Base-by-base conservation (phyloP, 2,113 vertebrate genomes). In the Panthera leo region DNA sequence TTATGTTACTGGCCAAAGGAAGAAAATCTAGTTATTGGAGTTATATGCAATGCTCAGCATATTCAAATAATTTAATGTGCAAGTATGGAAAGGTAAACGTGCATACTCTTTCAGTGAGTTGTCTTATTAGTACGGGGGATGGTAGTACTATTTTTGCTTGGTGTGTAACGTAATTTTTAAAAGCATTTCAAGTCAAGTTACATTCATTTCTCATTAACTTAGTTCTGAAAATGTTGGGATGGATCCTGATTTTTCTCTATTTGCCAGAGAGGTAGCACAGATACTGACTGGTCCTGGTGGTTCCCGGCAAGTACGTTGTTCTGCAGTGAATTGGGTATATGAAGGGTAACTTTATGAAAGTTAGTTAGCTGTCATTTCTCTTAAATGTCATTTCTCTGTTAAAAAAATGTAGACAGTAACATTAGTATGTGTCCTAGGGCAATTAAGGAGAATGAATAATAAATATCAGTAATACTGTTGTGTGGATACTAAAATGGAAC, bases 51-150 rank as follows among this genome's bases (percentile, higher is more conserved):
- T 34, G 12, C 68, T 87, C 8, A 94, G 27, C 18, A 18, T 58
- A 86, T 93, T 91, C 78, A 95, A 86, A 95, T 68, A 89, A 93
- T 73, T 92, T 94, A 63, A 79, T 21, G 31, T 76, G 7, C 75
- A 95, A 79, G 3, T 84, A 11, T 85, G 85, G 23, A 93, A 95
- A 92, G n/a, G 34, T 55, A 21, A 67, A 93, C 76, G 12, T 13
- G 15, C 18, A 70, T 9, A 79, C 19, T 70, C 25, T 88, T 91
- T 23, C 21, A 42, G 68, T 95, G 29, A 76, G 13, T 48, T 25
- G 21, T 91, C 70, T 90, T 94, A 3, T 89, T 91, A 85, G 83
- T 83, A 82, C 1, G 4, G 4, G 9, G 70, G 14, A 85, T 42
- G 58, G 45, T 42, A 86, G 27, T n/a, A 70, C 39, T 76, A 29